phyloP scores from a whole-genome alignment of 2,797 vertebrate species.

The Schizopygopsis pylzovi region DNA sequence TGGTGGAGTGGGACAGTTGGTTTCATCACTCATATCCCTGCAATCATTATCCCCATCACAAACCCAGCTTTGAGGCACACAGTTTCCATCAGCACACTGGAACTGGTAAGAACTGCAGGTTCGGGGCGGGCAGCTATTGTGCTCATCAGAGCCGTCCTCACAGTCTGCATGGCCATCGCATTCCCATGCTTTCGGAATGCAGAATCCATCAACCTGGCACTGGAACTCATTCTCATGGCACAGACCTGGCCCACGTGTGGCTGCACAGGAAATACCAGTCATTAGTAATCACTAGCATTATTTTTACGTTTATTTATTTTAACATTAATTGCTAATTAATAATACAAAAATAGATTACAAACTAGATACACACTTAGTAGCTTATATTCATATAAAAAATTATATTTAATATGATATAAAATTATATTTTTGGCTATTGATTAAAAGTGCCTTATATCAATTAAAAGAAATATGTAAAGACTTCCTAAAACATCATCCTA shows the following conservation, averaged over 20 bases:
- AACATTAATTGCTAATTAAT: neutral
- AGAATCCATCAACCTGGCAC: slow-evolving; percentile 89
- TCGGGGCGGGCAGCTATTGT: slow-evolving; percentile 81
- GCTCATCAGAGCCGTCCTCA: slow-evolving; percentile 89
- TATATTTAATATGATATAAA: too few species aligned
- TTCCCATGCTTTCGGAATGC: slow-evolving; percentile 88
- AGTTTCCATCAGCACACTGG: slow-evolving; percentile 88
- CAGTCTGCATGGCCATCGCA: slow-evolving; percentile 92
- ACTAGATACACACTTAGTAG: neutral
- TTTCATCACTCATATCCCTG: slow-evolving; percentile 91
- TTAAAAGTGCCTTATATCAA: neutral
- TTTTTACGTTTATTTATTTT: neutral
- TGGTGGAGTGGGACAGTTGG: slow-evolving; percentile 87
- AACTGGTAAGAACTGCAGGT: slow-evolving; percentile 84
- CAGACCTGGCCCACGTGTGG: slow-evolving; percentile 88
- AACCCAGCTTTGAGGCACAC: slow-evolving; percentile 82
- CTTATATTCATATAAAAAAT: neutral
- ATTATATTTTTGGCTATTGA: neutral
- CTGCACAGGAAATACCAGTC: slow-evolving; percentile 68
- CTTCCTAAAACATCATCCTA: neutral
- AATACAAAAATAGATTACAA: neutral
- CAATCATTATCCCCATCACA: slow-evolving; percentile 95
- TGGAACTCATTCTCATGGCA: slow-evolving; percentile 93
- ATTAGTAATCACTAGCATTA: neutral
- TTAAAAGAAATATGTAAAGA: neutral